Conservation (phyloP, 2,113 vertebrate genomes). For the Gallinago undulata region DNA sequence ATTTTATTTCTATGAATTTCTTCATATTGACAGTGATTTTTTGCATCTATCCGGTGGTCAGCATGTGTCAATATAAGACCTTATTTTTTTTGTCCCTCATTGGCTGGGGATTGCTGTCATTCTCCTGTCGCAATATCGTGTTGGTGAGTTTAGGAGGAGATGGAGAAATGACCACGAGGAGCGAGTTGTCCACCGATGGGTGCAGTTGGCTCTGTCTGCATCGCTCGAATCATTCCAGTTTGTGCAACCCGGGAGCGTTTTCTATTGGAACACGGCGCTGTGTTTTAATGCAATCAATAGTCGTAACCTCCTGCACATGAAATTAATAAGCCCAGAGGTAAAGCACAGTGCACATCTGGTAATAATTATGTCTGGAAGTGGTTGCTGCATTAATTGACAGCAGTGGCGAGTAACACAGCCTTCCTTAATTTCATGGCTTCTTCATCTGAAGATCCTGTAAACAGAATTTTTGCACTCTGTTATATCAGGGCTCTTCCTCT, state of each 20-base stretch:
- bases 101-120: neutral
- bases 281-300: neutral
- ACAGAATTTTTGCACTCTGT: conserved; percentile 31
- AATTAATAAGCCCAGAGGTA: conserved; percentile 62
- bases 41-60: neutral
- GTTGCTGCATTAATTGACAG: conserved; percentile 66
- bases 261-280: neutral
- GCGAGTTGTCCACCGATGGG: neutral
- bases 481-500: conserved; percentile 1
- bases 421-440: conserved; percentile 49
- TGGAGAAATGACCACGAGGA: neutral
- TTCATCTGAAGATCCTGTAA: conserved; percentile 21
- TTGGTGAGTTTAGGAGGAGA: neutral
- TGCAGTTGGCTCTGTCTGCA: neutral
- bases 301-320: conserved; percentile 23
- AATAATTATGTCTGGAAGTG: conserved; percentile 57
- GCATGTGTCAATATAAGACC: neutral
- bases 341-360: conserved; percentile 30
- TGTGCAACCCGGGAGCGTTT: neutral
- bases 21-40: neutral
- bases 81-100: neutral
- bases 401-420: conserved; percentile 54
- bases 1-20: neutral
- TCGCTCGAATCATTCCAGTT: neutral
- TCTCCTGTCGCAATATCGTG: neutral